phyloP scores from a whole-genome alignment of 2,797 vertebrate genomes.

The Sebastes nivosus region DNA sequence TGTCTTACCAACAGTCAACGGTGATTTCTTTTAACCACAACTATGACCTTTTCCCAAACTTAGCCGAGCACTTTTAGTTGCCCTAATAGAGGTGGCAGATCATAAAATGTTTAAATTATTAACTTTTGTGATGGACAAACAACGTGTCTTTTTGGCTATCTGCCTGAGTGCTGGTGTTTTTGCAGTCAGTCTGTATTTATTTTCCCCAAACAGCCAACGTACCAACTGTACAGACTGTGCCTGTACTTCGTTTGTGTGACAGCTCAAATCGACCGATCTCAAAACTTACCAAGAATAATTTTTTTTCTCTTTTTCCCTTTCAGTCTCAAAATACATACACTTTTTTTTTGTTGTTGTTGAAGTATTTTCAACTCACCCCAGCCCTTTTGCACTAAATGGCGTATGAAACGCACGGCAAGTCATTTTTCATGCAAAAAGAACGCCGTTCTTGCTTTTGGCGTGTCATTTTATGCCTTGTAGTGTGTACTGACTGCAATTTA shows the following conservation, averaged over 20 bases:
- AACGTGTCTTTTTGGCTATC: neutral
- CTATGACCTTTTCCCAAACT: neutral
- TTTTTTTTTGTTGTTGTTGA: neutral
- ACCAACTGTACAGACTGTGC: neutral
- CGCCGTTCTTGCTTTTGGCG: neutral
- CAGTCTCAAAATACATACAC: neutral
- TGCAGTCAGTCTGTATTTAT: neutral
- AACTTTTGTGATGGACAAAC: neutral
- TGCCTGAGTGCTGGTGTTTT: neutral
- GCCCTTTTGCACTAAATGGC: neutral
- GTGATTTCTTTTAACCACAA: neutral
- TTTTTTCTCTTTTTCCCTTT: neutral
- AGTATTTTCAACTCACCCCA: neutral
- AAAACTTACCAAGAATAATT: neutral
- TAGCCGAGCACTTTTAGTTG: neutral
- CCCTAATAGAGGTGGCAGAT: neutral
- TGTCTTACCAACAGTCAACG: neutral
- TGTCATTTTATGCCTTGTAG: no score
- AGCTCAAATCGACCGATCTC: neutral
- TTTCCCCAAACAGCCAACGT: neutral
- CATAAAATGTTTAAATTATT: neutral
- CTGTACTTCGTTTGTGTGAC: neutral
- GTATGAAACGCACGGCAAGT: accelerated
- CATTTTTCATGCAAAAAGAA: neutral
- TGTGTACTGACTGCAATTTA: neutral